Evolutionary conservation across 2,797 vertebrate genomes (phyloP), one percentile per base, ranked within the genome.

Genomic region (Spondyliosoma cantharus): DNA sequence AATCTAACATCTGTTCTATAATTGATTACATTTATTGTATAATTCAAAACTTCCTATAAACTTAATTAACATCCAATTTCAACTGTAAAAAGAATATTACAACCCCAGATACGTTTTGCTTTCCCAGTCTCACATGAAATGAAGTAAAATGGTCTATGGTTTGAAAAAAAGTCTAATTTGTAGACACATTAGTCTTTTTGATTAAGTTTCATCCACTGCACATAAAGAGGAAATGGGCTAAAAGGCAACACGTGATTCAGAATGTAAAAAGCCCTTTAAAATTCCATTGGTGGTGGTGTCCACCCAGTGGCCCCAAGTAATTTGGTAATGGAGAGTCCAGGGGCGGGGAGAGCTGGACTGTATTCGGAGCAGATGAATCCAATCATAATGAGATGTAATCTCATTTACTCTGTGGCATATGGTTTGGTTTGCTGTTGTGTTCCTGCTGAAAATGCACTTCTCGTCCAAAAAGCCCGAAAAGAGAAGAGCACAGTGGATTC

Each of bases 391-490:
- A 89, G 68, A 90, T 76, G 56, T 90, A 82, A 92, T 90, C 78
- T 90, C 61, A 82, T 91, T 87, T 84, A 76, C 70, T 89, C 46
- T 78, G 75, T 73, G 80, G 77, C 84, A 86, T 76, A 89, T 72
- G 84, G 86, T 85, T 84, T 72, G 84, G 71, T 89, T 87, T 88
- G 78, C 79, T 2, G 52, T 53, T 71, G 79, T 82, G 66, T 86
- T 92, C 67, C 82, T 87, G 88, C 87, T 92, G 86, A 91, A 92
- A 88, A 88, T 63, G 89, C 91, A 86, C 46, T 87, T 92, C 82
- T 84, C 43, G 56, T 84, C 78, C 75, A 80, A 90, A 92, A 84
- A 50, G n/a, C 22, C 8, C 11, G 7, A 76, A 82, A 75, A 67
- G 50, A 80, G 70, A 67, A 29, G 9, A 85, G 72, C 37, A 20